Evolutionary conservation across 2,113 vertebrate genomes (phyloP).

Genomic region (Alectura lathami): DNA sequence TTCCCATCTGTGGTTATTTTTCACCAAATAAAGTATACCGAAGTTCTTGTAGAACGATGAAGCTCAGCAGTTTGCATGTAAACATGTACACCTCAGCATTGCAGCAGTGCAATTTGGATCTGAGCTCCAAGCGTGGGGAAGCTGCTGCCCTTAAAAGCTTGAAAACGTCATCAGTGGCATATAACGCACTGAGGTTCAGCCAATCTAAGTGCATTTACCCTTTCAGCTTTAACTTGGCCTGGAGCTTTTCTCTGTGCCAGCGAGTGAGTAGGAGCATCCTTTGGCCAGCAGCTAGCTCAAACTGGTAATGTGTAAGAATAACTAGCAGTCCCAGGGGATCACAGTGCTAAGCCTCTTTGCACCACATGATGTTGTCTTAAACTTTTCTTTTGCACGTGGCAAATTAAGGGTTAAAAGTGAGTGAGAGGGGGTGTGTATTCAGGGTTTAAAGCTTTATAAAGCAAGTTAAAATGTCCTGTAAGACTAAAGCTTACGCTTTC

Average conservation of each 20-base stretch:
- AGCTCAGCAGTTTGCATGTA: background rate
- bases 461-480: conserved; percentile 1
- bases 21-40: background rate
- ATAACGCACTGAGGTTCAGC: background rate
- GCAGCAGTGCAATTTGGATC: background rate
- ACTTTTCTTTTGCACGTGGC: background rate
- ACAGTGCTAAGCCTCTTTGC: background rate
- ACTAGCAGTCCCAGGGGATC: background rate
- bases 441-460: conserved; percentile 18
- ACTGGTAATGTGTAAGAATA: background rate
- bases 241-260: background rate
- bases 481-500: conserved; percentile 40
- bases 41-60: background rate
- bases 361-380: background rate
- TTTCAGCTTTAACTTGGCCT: background rate
- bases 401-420: conserved; percentile 17
- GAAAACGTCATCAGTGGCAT: background rate
- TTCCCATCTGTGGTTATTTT: conserved; percentile 27
- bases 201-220: background rate
- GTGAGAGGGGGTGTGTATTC: background rate
- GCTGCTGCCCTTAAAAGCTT: background rate
- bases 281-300: accelerated
- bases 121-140: background rate
- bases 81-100: background rate
- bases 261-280: background rate